phyloP scores from a whole-genome alignment of 1,140 invertebrate species.

The Battus philenor region DNA sequence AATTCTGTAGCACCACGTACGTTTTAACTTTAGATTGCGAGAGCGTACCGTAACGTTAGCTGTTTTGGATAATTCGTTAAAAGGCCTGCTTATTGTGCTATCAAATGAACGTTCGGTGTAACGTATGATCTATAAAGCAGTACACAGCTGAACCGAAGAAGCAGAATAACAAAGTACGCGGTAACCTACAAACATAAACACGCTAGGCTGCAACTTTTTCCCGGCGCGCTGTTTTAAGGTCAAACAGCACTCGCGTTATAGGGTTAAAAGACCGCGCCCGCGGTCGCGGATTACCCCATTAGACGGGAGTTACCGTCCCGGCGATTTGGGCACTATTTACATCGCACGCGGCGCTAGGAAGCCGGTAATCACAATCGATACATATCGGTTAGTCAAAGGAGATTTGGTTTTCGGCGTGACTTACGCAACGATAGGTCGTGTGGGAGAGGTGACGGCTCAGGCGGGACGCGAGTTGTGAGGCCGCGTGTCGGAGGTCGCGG shows the following conservation, averaged over 20 bases:
- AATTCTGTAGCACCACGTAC: no score
- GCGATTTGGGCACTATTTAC: constrained; percentile 35
- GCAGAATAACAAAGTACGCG: constrained; percentile 2
- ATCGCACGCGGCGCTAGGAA: constrained; percentile 21
- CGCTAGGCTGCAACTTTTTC: constrained; percentile 22
- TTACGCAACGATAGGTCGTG: constrained; percentile 62
- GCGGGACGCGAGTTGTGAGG: constrained; percentile 17
- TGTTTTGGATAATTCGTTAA: no score
- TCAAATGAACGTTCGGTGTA: no score
- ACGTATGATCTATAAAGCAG: no score
- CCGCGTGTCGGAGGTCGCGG: constrained; percentile 24
- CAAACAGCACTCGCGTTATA: constrained; percentile 56
- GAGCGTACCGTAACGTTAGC: no score
- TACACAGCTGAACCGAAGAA: constrained; percentile 36
- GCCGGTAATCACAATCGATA: constrained; percentile 54
- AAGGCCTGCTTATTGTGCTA: no score
- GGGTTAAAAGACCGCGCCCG: constrained; percentile 60
- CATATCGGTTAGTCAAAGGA: constrained; percentile 55
- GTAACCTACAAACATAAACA: constrained; percentile 22
- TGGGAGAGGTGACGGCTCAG: constrained; percentile 26
- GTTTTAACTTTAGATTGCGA: no score
- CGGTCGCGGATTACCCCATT: constrained; percentile 46
- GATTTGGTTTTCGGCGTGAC: constrained; percentile 50
- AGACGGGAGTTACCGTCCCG: constrained; percentile 40
- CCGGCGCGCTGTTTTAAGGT: constrained; percentile 50